Conservation (phyloP, 2,888 invertebrate genomes). For the Chorisops tibialis region DNA sequence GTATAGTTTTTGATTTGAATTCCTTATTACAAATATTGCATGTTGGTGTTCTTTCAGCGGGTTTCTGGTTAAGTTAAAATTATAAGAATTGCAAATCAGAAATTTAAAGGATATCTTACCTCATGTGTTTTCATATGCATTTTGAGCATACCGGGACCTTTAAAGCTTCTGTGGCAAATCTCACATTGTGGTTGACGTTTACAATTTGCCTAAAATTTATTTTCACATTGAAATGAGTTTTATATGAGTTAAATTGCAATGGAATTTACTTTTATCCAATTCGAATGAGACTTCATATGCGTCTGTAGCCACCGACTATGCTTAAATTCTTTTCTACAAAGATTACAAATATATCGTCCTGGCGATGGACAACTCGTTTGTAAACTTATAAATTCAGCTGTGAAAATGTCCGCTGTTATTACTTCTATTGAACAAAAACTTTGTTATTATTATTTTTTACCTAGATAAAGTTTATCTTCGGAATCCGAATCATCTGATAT, state of each 20-base stretch:
- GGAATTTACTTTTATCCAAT: conserved; percentile 59
- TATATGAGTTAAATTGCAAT: background rate
- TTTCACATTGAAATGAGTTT: background rate
- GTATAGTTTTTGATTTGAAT: conserved; percentile 59
- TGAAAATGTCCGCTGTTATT: conserved; percentile 27
- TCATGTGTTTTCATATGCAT: conserved; percentile 67
- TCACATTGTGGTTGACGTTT: conserved; percentile 63
- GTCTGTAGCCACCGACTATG: conserved; percentile 61
- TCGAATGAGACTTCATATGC: conserved; percentile 62
- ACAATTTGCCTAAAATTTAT: conserved; percentile 55
- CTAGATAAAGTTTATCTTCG: conserved; percentile 36
- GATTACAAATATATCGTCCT: conserved; percentile 60
- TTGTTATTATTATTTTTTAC: conserved; percentile 2
- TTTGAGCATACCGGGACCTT: conserved; percentile 64
- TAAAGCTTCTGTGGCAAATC: conserved; percentile 61
- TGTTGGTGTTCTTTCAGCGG: conserved; percentile 58
- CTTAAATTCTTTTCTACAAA: conserved; percentile 63
- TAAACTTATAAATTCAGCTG: conserved; percentile 51
- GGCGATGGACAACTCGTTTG: conserved; percentile 58
- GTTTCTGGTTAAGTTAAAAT: conserved; percentile 42
- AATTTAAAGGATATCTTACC: conserved; percentile 32
- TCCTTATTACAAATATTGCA: conserved; percentile 61
- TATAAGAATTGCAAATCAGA: background rate
- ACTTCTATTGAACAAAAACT: background rate
- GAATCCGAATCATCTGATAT: conserved; percentile 36